A percentile compares a stretch with the other conserved stretches of the same genome.
These are phyloP conservation scores for Hypena proboscidalis DNA, from an alignment of 2,888 invertebrate genomes.

Conservation along the genomic window DNA sequence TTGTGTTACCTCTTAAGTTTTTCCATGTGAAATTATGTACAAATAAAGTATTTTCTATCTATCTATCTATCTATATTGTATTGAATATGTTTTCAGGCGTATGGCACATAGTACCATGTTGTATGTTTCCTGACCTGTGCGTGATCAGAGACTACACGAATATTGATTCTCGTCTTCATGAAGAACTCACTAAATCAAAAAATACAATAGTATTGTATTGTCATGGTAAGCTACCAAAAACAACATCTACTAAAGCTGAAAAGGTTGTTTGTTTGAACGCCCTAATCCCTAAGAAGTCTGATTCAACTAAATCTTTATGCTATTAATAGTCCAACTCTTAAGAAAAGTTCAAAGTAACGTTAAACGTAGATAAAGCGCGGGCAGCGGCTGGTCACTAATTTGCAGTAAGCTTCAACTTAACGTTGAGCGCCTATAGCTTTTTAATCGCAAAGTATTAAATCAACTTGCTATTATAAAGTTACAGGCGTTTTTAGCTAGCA, in stretches of 20 bases:
- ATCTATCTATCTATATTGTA: background rate
- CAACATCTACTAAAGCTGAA: no score
- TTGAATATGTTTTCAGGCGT: conserved; percentile 50
- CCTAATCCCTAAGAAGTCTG: no score
- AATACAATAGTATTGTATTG: conserved; percentile 66
- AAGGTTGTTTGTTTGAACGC: no score
- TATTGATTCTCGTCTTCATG: conserved; percentile 47
- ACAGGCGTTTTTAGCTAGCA: background rate
- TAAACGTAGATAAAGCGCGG: no score
- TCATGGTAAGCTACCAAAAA: conserved; percentile 57
- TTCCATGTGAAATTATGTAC: background rate
- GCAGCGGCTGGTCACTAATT: no score
- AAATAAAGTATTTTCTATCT: background rate
- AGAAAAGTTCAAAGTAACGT: no score
- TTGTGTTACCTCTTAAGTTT: no score
- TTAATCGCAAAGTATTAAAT: background rate
- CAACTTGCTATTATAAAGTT: background rate
- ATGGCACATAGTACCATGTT: conserved; percentile 72
- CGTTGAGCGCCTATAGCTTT: background rate
- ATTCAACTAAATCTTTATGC: no score
- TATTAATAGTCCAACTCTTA: no score
- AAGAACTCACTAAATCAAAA: conserved; percentile 52
- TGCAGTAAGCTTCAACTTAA: no score
- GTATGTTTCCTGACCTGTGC: conserved; percentile 55
- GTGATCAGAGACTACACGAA: conserved; percentile 42